Conservation (phyloP, 2,797 vertebrate species). For the Siniperca scherzeri region DNA sequence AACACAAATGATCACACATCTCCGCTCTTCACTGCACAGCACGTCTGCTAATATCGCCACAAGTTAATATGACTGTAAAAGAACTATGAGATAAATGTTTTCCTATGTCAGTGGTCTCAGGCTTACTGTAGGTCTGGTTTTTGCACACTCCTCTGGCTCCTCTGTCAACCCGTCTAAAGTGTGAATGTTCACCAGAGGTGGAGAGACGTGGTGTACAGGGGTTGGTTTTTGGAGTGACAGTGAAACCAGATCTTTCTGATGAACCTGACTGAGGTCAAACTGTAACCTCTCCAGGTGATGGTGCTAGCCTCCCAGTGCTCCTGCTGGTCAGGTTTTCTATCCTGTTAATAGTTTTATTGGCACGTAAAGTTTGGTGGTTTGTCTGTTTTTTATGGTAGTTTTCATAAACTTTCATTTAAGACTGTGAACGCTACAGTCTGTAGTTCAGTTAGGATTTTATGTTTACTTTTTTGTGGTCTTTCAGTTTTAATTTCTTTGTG, state of each 20-base stretch:
- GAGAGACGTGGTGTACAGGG: background rate
- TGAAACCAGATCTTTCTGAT: slow-evolving; percentile 34
- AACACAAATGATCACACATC: background rate
- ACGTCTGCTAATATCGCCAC: slow-evolving; percentile 14
- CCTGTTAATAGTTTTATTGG: slow-evolving; percentile 32
- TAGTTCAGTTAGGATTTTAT: background rate
- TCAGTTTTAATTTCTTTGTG: background rate
- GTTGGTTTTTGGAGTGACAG: background rate
- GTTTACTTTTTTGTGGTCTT: slow-evolving; percentile 5
- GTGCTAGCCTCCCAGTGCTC: slow-evolving; percentile 69
- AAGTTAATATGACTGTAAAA: slow-evolving; percentile 35
- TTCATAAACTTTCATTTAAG: slow-evolving; percentile 19
- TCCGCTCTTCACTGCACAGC: slow-evolving; percentile 27
- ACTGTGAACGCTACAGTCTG: background rate
- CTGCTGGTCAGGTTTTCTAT: slow-evolving; percentile 66
- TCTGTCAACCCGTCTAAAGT: background rate
- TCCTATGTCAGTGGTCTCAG: slow-evolving; percentile 45
- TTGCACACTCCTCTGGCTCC: background rate
- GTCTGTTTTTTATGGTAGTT: background rate
- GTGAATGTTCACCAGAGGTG: slow-evolving; percentile 2
- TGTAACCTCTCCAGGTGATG: slow-evolving; percentile 59
- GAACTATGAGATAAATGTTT: slow-evolving; percentile 25
- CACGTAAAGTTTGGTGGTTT: background rate
- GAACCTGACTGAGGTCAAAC: slow-evolving; percentile 31
- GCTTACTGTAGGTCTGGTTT: slow-evolving; percentile 35